Base-by-base conservation (phyloP, 2,888 invertebrate species). In the Trichacis sp. region DNA sequence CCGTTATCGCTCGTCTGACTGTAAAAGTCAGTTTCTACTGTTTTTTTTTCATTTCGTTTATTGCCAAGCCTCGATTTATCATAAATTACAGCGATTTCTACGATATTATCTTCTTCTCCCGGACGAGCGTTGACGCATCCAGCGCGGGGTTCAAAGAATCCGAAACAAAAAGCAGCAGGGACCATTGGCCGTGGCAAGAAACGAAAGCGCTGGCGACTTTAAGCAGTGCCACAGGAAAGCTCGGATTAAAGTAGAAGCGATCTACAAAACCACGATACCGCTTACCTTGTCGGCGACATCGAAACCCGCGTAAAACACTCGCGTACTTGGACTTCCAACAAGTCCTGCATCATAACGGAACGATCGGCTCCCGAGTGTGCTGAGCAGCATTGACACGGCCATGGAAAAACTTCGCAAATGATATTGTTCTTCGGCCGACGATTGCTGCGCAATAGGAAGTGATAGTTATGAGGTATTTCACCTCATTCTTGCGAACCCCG, bases 261-360 rank as follows among this genome's bases (percentile, higher is more conserved):
- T 66, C 61, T 57, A 62, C 62, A 62, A 66, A 66, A 66, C 58
- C 62, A 52, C 55, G 49, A 50, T 49, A 48, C 60, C 46, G 65
- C 46, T 57, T 36, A 47, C 56, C 59, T 63, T 64, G 67, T 67
- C 67, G 67, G 67, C 63, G 19, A 67, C 63, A 63, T 67, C 63
- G 63, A 67, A 67, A 63, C 67, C 60, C 59, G 51, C 38, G 53
- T 63, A 67, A 63, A 63, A 60, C 60, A 63, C 60, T 14, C 38
- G 53, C 33, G 57, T 19, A 43, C 19, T n/a, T 11, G 2, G 43
- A 17, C 60, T 57, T 24, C 56, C 50, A 66, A 67, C 67, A 53
- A 67, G 63, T 53, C 57, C 56, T 63, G 67, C 63, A 67, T 67
- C 67, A 67, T 67, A 67, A 67, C 67, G 63, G 67, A 67, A 63